Conservation (phyloP, 92 coral and sea anemone genomes). For the Muricea muricata region DNA sequence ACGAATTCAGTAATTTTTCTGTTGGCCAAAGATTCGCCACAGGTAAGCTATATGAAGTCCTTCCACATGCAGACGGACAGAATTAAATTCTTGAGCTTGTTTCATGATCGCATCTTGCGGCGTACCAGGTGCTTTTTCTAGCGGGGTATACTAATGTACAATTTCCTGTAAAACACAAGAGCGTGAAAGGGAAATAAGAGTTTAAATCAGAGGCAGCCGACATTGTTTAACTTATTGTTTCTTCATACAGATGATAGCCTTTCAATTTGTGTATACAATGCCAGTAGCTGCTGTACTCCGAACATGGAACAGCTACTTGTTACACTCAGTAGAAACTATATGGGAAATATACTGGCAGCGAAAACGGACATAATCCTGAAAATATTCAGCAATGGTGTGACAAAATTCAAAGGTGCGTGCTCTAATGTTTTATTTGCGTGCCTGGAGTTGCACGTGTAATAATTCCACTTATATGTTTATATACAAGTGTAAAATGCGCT, state of each 20-base stretch:
- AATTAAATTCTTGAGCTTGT: background rate
- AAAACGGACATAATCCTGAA: constrained; percentile 28
- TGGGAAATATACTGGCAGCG: constrained; percentile 4
- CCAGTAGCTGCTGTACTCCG: constrained; percentile 19
- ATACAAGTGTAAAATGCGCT: background rate
- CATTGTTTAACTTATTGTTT: background rate
- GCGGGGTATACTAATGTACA: background rate
- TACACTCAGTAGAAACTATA: constrained; percentile 1
- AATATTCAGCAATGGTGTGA: constrained; percentile 32
- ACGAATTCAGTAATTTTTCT: background rate
- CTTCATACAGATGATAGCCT: constrained; percentile 29
- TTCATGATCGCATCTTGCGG: no score
- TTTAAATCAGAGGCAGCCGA: constrained; percentile 19
- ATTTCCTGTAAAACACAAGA: background rate
- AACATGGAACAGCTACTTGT: constrained; percentile 22
- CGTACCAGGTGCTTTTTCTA: no score
- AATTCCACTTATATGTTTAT: background rate
- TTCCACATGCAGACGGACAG: background rate
- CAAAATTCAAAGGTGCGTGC: constrained; percentile 32
- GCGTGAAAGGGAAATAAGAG: background rate
- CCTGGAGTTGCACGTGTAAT: background rate
- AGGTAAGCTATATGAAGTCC: constrained; percentile 9
- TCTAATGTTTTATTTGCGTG: background rate
- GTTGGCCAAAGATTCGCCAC: background rate
- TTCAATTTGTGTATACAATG: constrained; percentile 35